Evolutionary conservation across 2,113 vertebrate genomes (phyloP).

Genomic region (Myrmecophaga tridactyla): DNA sequence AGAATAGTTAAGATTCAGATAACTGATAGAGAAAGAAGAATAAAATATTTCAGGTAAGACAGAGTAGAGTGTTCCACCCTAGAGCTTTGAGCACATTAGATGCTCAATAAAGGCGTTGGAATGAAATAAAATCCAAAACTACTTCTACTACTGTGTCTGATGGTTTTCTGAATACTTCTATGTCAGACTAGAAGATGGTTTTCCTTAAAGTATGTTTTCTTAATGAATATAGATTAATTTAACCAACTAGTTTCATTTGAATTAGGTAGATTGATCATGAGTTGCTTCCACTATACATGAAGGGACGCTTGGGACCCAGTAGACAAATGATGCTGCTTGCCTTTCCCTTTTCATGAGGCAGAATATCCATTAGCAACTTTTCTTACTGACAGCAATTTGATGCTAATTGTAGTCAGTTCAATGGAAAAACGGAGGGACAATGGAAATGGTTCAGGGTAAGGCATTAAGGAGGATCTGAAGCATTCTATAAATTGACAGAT

Average conservation of each 20-base stretch:
- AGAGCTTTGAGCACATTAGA: not conserved
- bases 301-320: not conserved
- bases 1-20: not conserved
- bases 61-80: not conserved
- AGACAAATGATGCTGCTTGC: not conserved
- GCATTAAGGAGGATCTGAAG: not conserved
- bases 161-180: not conserved
- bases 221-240: not conserved
- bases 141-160: not conserved
- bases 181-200: not conserved
- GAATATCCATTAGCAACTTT: not conserved
- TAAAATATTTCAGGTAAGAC: not conserved
- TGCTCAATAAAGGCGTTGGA: not conserved
- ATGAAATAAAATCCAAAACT: not conserved
- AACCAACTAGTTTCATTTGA: not conserved
- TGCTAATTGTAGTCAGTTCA: not conserved
- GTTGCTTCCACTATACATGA: not conserved
- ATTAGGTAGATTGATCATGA: not conserved
- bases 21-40: not conserved
- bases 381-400: not conserved
- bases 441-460: not conserved
- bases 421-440: not conserved
- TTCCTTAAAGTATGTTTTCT: not conserved
- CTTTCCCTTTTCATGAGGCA: not conserved
- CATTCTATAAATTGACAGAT: not conserved